phyloP scores from a whole-genome alignment of 2,888 invertebrate species.

The Phytoseiulus persimilis region DNA sequence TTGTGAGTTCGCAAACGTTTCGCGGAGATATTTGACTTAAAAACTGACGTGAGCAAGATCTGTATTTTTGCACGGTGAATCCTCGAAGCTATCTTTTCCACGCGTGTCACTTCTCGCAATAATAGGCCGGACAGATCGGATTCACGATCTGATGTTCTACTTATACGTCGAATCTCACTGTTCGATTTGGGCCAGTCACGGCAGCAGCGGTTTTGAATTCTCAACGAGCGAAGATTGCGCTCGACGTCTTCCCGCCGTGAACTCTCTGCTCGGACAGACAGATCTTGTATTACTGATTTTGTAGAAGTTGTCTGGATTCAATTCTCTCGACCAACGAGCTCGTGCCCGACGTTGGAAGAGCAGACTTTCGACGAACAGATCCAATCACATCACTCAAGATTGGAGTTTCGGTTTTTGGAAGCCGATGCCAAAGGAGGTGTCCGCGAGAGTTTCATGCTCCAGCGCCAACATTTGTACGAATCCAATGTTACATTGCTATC shows the following conservation, averaged over 20 bases:
- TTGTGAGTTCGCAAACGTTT: no score
- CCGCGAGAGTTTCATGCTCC: not conserved
- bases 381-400: not conserved
- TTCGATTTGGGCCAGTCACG: not conserved
- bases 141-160: not conserved
- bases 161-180: not conserved
- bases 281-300: no score
- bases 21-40: no score
- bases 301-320: no score
- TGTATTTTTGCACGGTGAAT: no score
- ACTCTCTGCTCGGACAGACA: no score
- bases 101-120: not conserved
- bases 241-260: not conserved
- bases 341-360: not conserved
- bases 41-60: no score
- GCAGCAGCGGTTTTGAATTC: not conserved
- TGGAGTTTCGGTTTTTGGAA: not conserved
- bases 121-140: not conserved
- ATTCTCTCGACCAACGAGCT: not conserved
- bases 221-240: not conserved
- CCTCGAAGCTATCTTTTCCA: not conserved
- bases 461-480: not conserved
- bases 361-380: not conserved
- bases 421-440: not conserved
- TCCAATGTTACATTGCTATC: not conserved